Evolutionary conservation across 1,140 invertebrate genomes (phyloP), one percentile per base, ranked within the genome.

Genomic region (Bursaphelenchus mucronatus): DNA sequence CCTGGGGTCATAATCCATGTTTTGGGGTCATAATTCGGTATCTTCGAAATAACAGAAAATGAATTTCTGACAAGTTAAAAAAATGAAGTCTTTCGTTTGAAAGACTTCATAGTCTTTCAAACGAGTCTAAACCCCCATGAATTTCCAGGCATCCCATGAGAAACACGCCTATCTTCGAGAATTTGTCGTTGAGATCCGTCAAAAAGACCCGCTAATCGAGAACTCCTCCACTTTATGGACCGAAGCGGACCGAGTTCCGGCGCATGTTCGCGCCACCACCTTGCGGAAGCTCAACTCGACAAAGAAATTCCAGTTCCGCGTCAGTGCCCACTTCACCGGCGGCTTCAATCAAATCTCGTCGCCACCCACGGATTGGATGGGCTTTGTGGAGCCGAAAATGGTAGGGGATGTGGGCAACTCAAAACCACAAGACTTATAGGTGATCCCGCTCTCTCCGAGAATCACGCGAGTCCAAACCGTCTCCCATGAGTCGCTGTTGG

Each of bases 381-480:
- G n/a, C 1, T 57, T 15, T 62, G 40, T 58, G 10, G 21, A 62
- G 17, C 30, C 10, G 3, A 11, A 15, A 62, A 15, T 11, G 10
- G 21, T 30, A 65, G 7, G 10, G 64, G 19, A 3, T 64, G 3
- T 9, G 6, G 2, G 3, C 3, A 64, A 10, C 39, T 43, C 5
- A 3, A 15, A 40, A n/a, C 15, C 11, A 68, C 21, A 66, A 17
- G 10, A 5, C 2, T n/a, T 40, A 55, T 6, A 55, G 39, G 13
- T 15, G 6, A 21, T 15, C n/a, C 45, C 63, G 9, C 66, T 64
- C 4, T 11, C 39, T 66, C 46, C 46, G 3, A 10, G 21, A 21
- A 70, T 70, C 10, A 71, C 53, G 5, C 66, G 66, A 1, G 19
- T 67, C n/a, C 69, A 67, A 71, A 69, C 66, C 6, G 47, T 67